These are phyloP conservation scores for Exaiptasia diaphana DNA, from an alignment of 64 coral and sea anemone genomes.

Conservation along the genomic window DNA sequence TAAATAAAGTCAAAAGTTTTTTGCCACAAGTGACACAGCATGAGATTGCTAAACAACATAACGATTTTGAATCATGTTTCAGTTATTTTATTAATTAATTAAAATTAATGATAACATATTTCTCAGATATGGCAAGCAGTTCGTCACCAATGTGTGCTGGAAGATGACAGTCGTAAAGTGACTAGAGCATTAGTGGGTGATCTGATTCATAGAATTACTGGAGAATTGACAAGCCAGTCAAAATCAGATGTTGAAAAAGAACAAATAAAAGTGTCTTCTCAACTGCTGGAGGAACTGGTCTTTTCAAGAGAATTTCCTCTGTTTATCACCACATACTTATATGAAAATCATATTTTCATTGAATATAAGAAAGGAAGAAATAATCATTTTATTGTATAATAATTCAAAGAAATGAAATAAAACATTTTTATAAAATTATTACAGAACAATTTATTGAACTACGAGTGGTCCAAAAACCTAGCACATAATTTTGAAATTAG, in stretches of 20 bases:
- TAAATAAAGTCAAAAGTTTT: no score
- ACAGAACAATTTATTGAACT: no score
- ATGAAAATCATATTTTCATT: constrained; percentile 62
- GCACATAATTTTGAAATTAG: no score
- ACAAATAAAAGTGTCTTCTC: constrained; percentile 20
- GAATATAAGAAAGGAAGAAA: no score
- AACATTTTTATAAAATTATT: no score
- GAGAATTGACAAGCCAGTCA: constrained; percentile 1
- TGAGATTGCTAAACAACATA: no score
- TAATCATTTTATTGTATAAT: no score
- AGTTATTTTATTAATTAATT: no score
- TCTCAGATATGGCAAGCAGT: constrained; percentile 78
- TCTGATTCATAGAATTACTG: constrained; percentile 46
- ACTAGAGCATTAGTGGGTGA: constrained; percentile 39
- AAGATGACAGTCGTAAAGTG: constrained; percentile 50
- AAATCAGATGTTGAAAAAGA: constrained; percentile 1
- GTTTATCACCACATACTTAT: constrained; percentile 80
- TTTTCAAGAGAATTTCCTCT: constrained; percentile 64
- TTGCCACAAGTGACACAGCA: no score
- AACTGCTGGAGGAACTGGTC: constrained; percentile 65
- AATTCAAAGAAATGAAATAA: no score
- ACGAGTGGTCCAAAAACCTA: no score
- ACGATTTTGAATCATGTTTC: no score
- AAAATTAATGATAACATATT: background rate
- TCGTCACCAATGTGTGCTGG: constrained; percentile 62